Evolutionary conservation across 2,113 vertebrate species (phyloP).

Genomic region (Hiodon tergisus): DNA sequence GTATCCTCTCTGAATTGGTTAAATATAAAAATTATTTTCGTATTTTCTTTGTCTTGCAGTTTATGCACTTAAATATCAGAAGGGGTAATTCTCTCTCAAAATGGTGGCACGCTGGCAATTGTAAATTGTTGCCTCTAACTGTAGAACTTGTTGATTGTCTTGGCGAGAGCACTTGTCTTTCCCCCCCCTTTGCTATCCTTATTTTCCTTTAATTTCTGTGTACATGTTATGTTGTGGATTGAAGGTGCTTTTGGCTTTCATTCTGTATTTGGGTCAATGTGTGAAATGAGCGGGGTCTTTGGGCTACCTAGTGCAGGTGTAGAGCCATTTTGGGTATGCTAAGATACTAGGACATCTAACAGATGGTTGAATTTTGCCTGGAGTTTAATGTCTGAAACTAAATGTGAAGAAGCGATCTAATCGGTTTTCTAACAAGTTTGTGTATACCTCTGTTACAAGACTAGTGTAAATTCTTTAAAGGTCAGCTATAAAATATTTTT

Average conservation of each 20-base stretch:
- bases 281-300: neutral
- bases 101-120: neutral
- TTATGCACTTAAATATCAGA: neutral
- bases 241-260: neutral
- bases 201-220: neutral
- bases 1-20: constrained; percentile 17
- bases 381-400: constrained; percentile 38
- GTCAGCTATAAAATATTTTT: constrained; percentile 48
- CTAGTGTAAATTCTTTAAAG: constrained; percentile 18
- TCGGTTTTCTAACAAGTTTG: constrained; percentile 55
- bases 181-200: neutral
- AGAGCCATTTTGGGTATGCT: constrained; percentile 25
- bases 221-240: constrained; percentile 6
- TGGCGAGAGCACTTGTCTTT: neutral
- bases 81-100: neutral
- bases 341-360: constrained; percentile 23
- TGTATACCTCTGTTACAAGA: constrained; percentile 48
- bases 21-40: too few species aligned
- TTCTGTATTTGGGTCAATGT: neutral
- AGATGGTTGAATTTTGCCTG: constrained; percentile 48
- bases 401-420: constrained; percentile 42
- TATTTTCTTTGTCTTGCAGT: neutral
- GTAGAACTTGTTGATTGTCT: neutral
- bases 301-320: neutral
- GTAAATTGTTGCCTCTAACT: neutral